These are phyloP conservation scores for Tadarida brasiliensis DNA, from an alignment of 2,797 vertebrate genomes.

Conservation along the genomic window DNA sequence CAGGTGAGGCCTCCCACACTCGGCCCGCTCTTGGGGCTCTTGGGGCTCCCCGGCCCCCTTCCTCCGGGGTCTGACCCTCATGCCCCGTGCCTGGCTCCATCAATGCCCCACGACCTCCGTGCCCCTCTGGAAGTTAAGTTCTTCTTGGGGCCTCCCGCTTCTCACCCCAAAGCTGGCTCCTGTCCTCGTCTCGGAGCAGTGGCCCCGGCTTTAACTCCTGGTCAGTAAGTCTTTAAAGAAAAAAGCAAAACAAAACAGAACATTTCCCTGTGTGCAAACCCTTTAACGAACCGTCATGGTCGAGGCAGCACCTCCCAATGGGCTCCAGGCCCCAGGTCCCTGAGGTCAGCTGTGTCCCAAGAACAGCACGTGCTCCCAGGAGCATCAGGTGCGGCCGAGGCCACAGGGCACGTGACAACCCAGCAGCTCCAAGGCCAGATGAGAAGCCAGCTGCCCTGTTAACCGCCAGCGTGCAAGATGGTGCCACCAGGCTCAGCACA, in stretches of 20 bases:
- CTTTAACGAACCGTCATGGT: too few species aligned
- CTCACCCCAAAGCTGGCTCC: not conserved
- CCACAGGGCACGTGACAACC: too few species aligned
- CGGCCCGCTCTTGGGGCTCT: accelerated
- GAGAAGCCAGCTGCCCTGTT: too few species aligned
- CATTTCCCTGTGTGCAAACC: not conserved
- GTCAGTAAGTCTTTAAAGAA: not conserved
- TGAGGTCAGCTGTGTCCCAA: not conserved
- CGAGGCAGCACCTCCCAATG: not conserved
- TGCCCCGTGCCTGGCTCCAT: not conserved
- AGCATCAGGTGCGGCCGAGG: not conserved
- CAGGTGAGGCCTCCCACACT: accelerated
- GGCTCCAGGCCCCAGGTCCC: not conserved
- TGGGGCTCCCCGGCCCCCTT: not conserved
- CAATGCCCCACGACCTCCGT: not conserved
- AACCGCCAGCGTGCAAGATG: too few species aligned
- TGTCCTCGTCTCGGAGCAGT: not conserved
- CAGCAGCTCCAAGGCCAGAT: too few species aligned
- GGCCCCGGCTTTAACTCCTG: not conserved
- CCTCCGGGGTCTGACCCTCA: not conserved
- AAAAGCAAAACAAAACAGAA: not conserved
- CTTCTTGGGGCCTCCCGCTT: not conserved
- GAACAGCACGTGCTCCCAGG: too few species aligned
- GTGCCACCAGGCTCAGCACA: too few species aligned
- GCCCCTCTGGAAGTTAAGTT: not conserved